Conservation (phyloP, 2,888 invertebrate species). For the Nebria salina region DNA sequence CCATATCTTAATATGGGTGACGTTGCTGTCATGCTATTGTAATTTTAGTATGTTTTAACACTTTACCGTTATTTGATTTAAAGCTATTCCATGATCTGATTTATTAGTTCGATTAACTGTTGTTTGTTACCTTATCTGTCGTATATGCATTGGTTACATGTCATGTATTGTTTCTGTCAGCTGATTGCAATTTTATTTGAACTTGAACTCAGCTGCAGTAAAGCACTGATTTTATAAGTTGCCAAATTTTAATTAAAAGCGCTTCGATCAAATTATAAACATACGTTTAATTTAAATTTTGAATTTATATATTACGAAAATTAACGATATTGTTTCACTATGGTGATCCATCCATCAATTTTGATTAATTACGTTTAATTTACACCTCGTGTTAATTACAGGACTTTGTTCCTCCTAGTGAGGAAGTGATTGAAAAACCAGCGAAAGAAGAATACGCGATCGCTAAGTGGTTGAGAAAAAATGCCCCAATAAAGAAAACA, state of each 20-base stretch:
- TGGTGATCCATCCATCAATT: no score
- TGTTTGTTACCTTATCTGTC: conserved; percentile 30
- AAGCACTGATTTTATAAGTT: conserved; percentile 29
- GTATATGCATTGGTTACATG: not conserved
- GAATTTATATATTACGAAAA: not conserved
- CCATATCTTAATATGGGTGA: conserved; percentile 45
- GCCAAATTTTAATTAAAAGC: conserved; percentile 17
- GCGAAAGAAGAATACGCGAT: conserved; percentile 92
- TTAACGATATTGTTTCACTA: not conserved
- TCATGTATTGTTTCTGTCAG: conserved; percentile 23
- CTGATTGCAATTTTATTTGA: conserved; percentile 45
- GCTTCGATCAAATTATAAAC: not conserved
- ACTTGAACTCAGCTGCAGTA: conserved; percentile 32
- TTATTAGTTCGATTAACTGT: conserved; percentile 26
- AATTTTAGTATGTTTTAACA: conserved; percentile 39
- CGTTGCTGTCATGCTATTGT: conserved; percentile 48
- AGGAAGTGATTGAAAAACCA: conserved; percentile 75
- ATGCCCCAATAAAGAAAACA: conserved; percentile 93
- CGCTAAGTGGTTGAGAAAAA: conserved; percentile 93
- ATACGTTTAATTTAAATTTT: not conserved
- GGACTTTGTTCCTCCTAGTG: conserved; percentile 63
- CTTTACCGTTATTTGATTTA: conserved; percentile 27
- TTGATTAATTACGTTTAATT: no score
- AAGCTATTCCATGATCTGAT: conserved; percentile 23
- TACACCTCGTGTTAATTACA: conserved; percentile 52